Evolutionary conservation across 2,797 vertebrate genomes (phyloP), one percentile per base, ranked within the genome.

Genomic region (Echeneis naucrates): DNA sequence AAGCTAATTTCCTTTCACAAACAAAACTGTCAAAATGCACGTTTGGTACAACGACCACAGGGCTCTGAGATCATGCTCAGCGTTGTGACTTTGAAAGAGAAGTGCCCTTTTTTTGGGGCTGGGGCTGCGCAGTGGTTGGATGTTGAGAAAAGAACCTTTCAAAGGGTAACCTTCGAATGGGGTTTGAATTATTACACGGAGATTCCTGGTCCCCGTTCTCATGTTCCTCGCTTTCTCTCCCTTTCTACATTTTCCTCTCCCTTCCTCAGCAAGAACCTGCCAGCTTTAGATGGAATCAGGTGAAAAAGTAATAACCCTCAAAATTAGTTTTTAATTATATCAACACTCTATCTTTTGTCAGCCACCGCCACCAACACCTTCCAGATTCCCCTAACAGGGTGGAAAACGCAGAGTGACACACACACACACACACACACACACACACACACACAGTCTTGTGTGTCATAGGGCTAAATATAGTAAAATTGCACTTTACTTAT

Each of bases 141-240:
- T 78, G 65, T 76, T 63, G 68, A 75, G 80, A 35, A 71, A 66
- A 77, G 70, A n/a, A n/a, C n/a, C n/a, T 74, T 83, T 89, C 71
- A 87, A 88, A 89, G 88, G 62, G 33, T n/a, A n/a, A n/a, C n/a
- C n/a, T n/a, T n/a, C n/a, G n/a, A n/a, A n/a, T n/a, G n/a, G 30
- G 60, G 27, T 67, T 84, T 89, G 86, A 89, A 90, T 89, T 84
- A 85, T 87, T 78, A 73, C 78, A 87, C 12, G 48, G 50, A 81
- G 67, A 67, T 68, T 78, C 38, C 5, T 65, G n/a, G n/a, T n/a
- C n/a, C n/a, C n/a, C n/a, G n/a, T n/a, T n/a, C n/a, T n/a, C n/a
- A n/a, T n/a, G n/a, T n/a, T 21, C 26, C 14, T 58, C 19, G 1
- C 21, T 67, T n/a, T 71, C 9, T 55, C 1, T 58, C 1, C 50